Evolutionary conservation across 2,113 vertebrate genomes (phyloP).

Genomic region (Elephantulus edwardii): DNA sequence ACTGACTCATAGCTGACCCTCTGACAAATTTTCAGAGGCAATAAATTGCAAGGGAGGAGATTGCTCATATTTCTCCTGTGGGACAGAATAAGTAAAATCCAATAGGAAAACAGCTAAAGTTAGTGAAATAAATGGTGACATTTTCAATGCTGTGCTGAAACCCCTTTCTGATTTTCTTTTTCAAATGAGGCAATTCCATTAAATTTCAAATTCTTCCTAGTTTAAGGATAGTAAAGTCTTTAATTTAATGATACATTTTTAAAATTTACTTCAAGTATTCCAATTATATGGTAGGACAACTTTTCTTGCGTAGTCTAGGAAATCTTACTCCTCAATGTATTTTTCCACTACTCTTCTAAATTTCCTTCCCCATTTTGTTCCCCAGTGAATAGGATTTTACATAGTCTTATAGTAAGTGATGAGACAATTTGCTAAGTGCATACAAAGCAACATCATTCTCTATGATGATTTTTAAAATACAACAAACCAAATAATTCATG

Average conservation of each 20-base stretch:
- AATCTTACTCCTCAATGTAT: not conserved
- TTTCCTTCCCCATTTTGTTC: not conserved
- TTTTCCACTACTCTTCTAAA: not conserved
- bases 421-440: constrained; percentile 36
- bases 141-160: not conserved
- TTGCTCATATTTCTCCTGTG: no score
- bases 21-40: no score
- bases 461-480: constrained; percentile 48
- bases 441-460: constrained; percentile 50
- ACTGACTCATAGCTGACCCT: no score
- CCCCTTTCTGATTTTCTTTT: not conserved
- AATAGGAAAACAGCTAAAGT: constrained; percentile 4
- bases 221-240: not conserved
- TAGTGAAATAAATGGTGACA: not conserved
- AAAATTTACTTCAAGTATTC: not conserved
- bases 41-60: no score
- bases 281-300: not conserved
- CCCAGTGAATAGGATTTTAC: not conserved
- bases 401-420: not conserved
- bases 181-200: not conserved
- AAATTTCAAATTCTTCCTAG: constrained; percentile 12
- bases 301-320: constrained; percentile 3
- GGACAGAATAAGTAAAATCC: no score
- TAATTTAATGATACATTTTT: not conserved
- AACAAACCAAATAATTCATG: constrained; percentile 68